These are phyloP conservation scores for Gobio occitaniae DNA, from an alignment of 2,797 vertebrate genomes.

Conservation along the genomic window DNA sequence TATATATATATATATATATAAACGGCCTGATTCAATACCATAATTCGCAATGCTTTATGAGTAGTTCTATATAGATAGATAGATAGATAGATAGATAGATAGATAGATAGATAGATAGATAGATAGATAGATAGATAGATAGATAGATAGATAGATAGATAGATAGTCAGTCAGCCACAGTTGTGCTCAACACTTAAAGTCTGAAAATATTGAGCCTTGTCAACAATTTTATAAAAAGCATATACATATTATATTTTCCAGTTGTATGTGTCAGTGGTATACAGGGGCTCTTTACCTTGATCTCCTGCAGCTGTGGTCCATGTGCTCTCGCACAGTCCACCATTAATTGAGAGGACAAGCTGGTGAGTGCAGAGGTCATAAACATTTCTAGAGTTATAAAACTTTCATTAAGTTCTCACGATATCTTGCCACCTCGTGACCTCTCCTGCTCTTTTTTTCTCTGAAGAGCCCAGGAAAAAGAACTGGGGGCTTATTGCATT, in stretches of 20 bases:
- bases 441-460: conserved; percentile 66
- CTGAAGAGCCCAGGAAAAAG: conserved; percentile 59
- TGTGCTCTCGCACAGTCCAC: conserved; percentile 65
- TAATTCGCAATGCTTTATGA: background rate
- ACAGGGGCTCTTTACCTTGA: conserved; percentile 41
- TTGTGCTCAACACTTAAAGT: background rate
- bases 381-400: conserved; percentile 91
- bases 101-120: background rate
- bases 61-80: background rate
- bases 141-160: too few relatives aligned
- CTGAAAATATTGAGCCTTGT: background rate
- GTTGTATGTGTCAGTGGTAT: background rate
- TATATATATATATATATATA: background rate
- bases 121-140: background rate
- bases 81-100: conserved; percentile 2
- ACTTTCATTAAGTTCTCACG: conserved; percentile 91
- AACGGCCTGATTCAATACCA: background rate
- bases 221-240: background rate
- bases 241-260: background rate
- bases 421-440: conserved; percentile 82
- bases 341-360: conserved; percentile 82
- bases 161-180: background rate
- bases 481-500: conserved; percentile 69
- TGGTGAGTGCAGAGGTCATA: conserved; percentile 84
- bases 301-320: conserved; percentile 63